Evolutionary conservation across 1,140 invertebrate species (phyloP), one percentile per base, ranked within the genome.

Genomic region (Drosophila tsacasi): DNA sequence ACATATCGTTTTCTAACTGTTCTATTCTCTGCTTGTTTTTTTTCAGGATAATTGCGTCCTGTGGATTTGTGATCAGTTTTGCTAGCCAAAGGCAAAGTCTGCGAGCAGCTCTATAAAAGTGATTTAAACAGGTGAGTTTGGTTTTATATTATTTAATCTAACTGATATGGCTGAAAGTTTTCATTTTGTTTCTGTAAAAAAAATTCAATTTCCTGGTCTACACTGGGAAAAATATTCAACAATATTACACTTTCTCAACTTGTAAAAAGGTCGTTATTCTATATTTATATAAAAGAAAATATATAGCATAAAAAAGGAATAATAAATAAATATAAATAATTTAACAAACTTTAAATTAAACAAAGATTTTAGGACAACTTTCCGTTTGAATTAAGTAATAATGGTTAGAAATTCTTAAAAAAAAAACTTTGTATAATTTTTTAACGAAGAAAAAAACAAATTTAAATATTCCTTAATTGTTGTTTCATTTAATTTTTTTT

Each of bases 51-150:
- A n/a, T 32, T 23, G 27, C 47, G 46, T 67, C 62, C 40, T 60
- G 62, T 46, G 73, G 54, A 35, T 35, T 76, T 67, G 61, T 60
- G 30, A 54, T 55, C 49, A 54, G 62, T 54, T 76, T 58, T 46
- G 39, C 39, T 39, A 40, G 35, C 52, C 50, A 21, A n/a, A 40
- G 52, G 37, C 54, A 50, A 32, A 23, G 37, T 23, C 63, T 35
- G 62, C 46, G 17, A 23, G 23, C n/a, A 49, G 25, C 37, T 60
- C 37, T 42, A 5, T 35, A 25, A 30, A 21, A 32, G 5, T 39
- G 19, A 9, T 42, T 7, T 50, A 72, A 60, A 25, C 55, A 73
- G 55, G 69, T 73, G 30, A 73, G 69, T 50, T 50, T 27, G 5
- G 2, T 1, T 37, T 23, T 55, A 23, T 2, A 2, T 54, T 54